Percentiles rank a stretch among this genome's conserved stretches.
phyloP scores from a whole-genome alignment of 2,113 vertebrate species.

The Lagenorhynchus albirostris region DNA sequence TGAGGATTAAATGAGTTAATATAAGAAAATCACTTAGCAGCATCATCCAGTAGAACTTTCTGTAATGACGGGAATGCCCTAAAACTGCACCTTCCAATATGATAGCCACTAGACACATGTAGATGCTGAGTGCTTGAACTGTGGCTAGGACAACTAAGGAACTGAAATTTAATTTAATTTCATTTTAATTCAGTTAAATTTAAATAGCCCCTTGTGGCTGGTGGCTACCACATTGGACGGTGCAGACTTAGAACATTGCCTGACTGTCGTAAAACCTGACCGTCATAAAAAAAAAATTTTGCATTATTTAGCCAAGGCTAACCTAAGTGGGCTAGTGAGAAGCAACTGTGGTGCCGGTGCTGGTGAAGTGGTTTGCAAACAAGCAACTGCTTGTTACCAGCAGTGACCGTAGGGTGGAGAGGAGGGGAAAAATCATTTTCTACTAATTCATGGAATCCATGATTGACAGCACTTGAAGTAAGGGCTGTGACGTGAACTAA shows the following conservation, averaged over 20 bases:
- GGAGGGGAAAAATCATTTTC: neutral
- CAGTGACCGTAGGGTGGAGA: neutral
- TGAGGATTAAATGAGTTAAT: neutral
- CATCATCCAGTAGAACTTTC: neutral
- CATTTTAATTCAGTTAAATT: neutral
- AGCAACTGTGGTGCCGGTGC: fast-evolving
- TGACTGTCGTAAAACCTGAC: neutral
- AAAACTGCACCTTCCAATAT: neutral
- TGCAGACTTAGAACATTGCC: neutral
- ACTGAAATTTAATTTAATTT: neutral
- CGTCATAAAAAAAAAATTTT: too few relatives aligned
- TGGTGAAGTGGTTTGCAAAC: neutral
- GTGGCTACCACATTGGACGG: neutral
- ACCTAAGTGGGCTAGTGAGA: neutral
- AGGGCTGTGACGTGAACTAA: neutral
- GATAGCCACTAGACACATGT: neutral
- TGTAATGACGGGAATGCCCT: neutral
- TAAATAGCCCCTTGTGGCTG: neutral
- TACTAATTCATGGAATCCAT: fast-evolving
- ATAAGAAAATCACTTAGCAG: neutral
- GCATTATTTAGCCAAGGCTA: neutral
- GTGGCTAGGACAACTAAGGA: neutral
- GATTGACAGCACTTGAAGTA: neutral
- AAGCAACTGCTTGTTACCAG: neutral
- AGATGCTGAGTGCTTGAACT: neutral